phyloP scores from a whole-genome alignment of 2,888 invertebrate genomes.

The Leptopilina syphax region DNA sequence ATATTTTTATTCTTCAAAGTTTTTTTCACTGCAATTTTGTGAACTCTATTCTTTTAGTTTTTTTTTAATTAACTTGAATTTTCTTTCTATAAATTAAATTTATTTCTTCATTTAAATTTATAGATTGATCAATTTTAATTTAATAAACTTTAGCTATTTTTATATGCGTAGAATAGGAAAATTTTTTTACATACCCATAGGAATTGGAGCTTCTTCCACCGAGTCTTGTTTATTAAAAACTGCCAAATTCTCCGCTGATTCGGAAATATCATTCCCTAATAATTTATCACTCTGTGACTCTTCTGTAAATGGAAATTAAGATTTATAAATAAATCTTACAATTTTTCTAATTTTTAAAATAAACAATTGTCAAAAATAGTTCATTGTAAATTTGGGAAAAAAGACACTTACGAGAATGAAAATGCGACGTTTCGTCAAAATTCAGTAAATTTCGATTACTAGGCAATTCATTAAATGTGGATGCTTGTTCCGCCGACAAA shows the following conservation, averaged over 20 bases:
- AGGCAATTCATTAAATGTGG: slow-evolving; percentile 65
- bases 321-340: neutral
- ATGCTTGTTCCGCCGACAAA: slow-evolving; percentile 56
- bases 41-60: too few species aligned
- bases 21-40: too few species aligned
- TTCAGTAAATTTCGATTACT: slow-evolving; percentile 70
- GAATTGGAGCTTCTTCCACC: slow-evolving; percentile 41
- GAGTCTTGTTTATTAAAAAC: slow-evolving; percentile 37
- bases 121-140: too few species aligned
- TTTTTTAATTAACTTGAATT: too few species aligned
- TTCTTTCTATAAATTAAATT: too few species aligned
- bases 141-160: too few species aligned
- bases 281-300: slow-evolving; percentile 52
- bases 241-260: slow-evolving; percentile 41
- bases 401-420: slow-evolving; percentile 59
- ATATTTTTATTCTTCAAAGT: too few species aligned
- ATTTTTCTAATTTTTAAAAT: neutral
- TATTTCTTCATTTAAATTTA: too few species aligned
- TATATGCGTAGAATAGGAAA: too few species aligned
- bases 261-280: slow-evolving; percentile 43
- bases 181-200: neutral
- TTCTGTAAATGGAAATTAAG: slow-evolving; percentile 46
- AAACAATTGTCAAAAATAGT: neutral
- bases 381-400: slow-evolving; percentile 24
- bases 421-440: slow-evolving; percentile 61